phyloP scores from a whole-genome alignment of 2,888 invertebrate species.

The Embidobia sp. region DNA sequence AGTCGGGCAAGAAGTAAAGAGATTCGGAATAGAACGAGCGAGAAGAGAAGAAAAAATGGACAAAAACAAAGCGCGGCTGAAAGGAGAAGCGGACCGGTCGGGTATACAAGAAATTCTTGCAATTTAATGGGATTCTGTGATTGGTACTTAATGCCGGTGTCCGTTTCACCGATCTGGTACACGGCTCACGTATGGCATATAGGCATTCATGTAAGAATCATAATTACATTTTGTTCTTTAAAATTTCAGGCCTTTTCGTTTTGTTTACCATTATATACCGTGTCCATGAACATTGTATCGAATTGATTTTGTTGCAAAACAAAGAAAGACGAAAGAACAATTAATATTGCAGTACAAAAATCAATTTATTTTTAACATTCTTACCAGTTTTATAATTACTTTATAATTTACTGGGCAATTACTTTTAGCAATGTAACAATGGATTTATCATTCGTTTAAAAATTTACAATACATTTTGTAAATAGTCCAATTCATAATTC shows the following conservation, averaged over 20 bases:
- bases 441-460: no score
- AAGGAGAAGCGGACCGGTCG: constrained; percentile 69
- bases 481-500: no score
- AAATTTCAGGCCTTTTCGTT: constrained; percentile 24
- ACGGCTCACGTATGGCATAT: constrained; percentile 73
- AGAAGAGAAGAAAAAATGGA: constrained; percentile 47
- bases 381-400: no score
- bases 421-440: no score
- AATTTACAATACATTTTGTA: no score
- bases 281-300: no score
- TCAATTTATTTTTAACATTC: no score
- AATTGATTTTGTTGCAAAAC: no score
- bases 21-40: constrained; percentile 36
- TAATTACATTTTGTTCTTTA: constrained; percentile 67
- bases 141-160: constrained; percentile 78
- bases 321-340: no score
- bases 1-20: constrained; percentile 29
- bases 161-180: constrained; percentile 74
- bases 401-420: no score
- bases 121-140: constrained; percentile 80
- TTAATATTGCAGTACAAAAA: no score
- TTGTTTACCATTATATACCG: constrained; percentile 32
- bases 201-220: constrained; percentile 75
- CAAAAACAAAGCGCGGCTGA: constrained; percentile 59
- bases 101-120: constrained; percentile 78